Evolutionary conservation across 2,113 vertebrate genomes (phyloP), one percentile per base, ranked within the genome.

Genomic region (Turnix velox): DNA sequence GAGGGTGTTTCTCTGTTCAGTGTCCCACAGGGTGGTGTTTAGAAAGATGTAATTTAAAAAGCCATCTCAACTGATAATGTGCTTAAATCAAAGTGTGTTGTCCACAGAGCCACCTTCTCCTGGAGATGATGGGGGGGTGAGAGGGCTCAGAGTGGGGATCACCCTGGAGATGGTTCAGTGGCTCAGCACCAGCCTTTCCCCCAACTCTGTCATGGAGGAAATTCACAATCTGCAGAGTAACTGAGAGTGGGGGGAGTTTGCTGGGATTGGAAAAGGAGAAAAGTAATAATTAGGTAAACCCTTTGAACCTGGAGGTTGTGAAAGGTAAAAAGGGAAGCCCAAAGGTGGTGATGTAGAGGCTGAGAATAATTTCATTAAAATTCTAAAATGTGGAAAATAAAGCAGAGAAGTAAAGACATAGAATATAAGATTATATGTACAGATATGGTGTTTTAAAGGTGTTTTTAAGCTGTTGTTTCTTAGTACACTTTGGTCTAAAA

Each of bases 21-120:
- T 31, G 45, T 24, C 37, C 62, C 61, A 33, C 0, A 0, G 55
- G 0, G 1, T 17, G 25, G 37, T 25, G 3, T 6, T 51, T 19
- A 20, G 49, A 28, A 37, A 45, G 33, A 16, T 46, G 55, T 37
- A 3, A 58, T 46, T 46, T 52, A 37, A 88, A 57, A 65, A 31
- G 48, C 2, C 6, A 39, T 58, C 31, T 35, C 13, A 10, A 3
- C 33, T 80, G 68, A 39, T 58, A 40, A 76, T 1, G 23, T 42
- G 16, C 68, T 63, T 19, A 7, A 63, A 52, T 67, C 31, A 19
- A 75, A 79, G 73, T 0, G 0, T 25, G 4, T 67, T 66, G 61
- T 25, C 48, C 40, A 14, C 5, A 10, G 67, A 8, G 13, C 49
- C 2, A 6, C 83, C 58, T 46, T 57, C 52, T 84, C 28, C 57